These are phyloP conservation scores for Hydrozoanthus gracilis DNA, from an alignment of 92 coral and sea anemone species.

Conservation along the genomic window DNA sequence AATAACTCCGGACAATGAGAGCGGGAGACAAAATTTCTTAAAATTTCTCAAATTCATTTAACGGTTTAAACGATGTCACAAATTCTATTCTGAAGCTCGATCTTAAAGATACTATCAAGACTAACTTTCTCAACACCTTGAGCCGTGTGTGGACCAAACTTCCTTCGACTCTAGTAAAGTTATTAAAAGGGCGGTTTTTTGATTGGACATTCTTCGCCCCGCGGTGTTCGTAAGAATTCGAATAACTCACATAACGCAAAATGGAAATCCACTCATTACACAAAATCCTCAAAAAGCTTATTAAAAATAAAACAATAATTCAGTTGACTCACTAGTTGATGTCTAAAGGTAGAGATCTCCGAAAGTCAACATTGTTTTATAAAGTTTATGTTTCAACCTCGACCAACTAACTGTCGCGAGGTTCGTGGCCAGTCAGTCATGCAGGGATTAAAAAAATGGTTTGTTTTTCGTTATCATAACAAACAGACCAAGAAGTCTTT, in stretches of 20 bases:
- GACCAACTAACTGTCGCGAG: neutral
- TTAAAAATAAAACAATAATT: neutral
- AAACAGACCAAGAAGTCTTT: neutral
- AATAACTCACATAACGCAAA: neutral
- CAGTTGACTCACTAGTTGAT: too few relatives aligned
- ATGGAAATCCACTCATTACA: neutral
- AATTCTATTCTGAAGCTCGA: neutral
- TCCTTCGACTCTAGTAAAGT: neutral
- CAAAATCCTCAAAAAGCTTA: neutral
- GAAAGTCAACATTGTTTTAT: too few relatives aligned
- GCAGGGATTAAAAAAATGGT: too few relatives aligned
- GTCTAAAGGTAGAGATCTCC: too few relatives aligned
- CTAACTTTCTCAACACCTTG: neutral
- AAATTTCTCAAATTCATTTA: slow-evolving; percentile 28
- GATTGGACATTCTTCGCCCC: neutral
- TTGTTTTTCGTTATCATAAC: too few relatives aligned
- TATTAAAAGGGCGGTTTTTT: neutral
- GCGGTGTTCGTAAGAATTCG: too few relatives aligned
- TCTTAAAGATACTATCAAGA: neutral
- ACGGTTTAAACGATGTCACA: neutral
- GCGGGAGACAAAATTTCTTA: slow-evolving; percentile 1
- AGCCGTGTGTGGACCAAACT: neutral
- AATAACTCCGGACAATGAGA: slow-evolving; percentile 17
- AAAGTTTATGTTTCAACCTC: neutral
- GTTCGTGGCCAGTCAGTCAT: neutral